A percentile compares a stretch with the other conserved stretches of the same genome.
Conservation (phyloP, 2,888 invertebrate genomes). For the Parnassius orleans region DNA sequence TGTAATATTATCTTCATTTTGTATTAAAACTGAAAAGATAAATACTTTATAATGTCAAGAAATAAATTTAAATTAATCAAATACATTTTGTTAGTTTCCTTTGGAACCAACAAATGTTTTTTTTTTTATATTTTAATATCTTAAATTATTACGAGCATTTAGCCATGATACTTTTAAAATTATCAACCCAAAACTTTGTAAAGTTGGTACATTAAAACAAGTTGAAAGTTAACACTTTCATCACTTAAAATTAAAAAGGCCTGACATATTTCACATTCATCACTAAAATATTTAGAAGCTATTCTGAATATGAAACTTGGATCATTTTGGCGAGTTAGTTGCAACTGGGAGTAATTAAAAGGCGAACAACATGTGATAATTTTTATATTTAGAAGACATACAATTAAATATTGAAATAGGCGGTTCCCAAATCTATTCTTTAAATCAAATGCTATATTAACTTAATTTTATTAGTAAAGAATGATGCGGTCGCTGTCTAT, state of each 20-base stretch:
- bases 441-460: background rate
- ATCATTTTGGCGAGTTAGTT: background rate
- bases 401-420: slow-evolving; percentile 24
- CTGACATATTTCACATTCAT: background rate
- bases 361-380: slow-evolving; percentile 38
- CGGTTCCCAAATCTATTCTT: slow-evolving; percentile 5
- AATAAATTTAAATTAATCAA: background rate
- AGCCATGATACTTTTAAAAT: background rate
- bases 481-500: background rate
- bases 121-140: background rate
- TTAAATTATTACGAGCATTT: background rate
- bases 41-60: too few species aligned
- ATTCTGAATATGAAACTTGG: background rate
- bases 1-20: background rate
- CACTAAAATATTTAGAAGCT: background rate
- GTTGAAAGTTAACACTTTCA: too few species aligned
- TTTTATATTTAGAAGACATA: slow-evolving; percentile 25
- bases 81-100: background rate
- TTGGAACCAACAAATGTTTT: background rate
- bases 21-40: background rate
- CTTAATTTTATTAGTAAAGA: background rate
- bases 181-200: background rate
- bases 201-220: too few species aligned
- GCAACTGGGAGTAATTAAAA: background rate
- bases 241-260: too few species aligned